A percentile compares a stretch with the other conserved stretches of the same genome.
phyloP scores from a whole-genome alignment of 2,113 vertebrate genomes.

The Apistogramma diplotaenia region DNA sequence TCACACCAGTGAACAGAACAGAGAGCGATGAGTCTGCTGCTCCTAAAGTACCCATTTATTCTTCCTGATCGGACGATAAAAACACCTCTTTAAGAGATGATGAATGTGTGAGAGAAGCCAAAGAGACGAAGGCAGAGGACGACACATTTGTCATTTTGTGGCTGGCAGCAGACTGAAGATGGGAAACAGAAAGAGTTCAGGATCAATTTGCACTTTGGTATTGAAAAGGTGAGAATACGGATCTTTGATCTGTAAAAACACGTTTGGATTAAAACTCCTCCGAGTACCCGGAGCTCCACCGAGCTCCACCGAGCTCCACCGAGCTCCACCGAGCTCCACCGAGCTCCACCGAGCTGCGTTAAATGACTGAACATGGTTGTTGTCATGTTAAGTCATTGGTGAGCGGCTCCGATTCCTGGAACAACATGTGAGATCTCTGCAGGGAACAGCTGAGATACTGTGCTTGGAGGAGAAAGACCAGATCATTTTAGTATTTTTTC shows the following conservation, averaged over 20 bases:
- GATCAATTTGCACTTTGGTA: neutral
- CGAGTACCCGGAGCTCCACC: too few species aligned
- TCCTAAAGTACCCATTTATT: neutral
- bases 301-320: too few species aligned
- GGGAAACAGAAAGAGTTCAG: neutral
- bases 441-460: too few species aligned
- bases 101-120: neutral
- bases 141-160: constrained; percentile 5
- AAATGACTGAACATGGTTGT: too few species aligned
- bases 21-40: neutral
- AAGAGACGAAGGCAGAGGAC: neutral
- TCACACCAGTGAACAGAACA: neutral
- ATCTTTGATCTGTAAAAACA: neutral
- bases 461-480: too few species aligned
- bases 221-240: neutral
- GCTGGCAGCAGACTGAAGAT: neutral
- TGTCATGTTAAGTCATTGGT: too few species aligned
- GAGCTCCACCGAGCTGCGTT: too few species aligned
- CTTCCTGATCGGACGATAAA: neutral
- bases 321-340: too few species aligned
- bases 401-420: too few species aligned
- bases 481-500: too few species aligned
- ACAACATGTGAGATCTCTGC: too few species aligned
- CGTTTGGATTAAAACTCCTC: neutral
- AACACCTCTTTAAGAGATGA: neutral